Conservation (phyloP, 2,797 vertebrate genomes). For the Dendrocincla tyrannina region DNA sequence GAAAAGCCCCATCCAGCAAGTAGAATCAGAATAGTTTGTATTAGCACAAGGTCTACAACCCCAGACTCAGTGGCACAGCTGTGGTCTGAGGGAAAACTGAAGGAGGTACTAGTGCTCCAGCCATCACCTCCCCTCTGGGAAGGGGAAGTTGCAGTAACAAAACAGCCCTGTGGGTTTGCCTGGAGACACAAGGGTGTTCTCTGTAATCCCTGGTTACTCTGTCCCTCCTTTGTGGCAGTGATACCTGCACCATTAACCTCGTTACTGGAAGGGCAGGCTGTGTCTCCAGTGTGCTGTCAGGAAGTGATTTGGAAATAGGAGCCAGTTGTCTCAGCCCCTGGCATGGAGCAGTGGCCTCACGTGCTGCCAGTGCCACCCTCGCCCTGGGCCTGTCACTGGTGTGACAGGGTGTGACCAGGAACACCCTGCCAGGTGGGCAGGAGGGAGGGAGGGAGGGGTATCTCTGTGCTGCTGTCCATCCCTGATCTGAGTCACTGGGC, state of each 20-base stretch:
- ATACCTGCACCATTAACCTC: background rate
- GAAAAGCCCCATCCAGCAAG: background rate
- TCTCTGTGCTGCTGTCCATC: background rate
- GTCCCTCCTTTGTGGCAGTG: background rate
- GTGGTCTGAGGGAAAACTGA: background rate
- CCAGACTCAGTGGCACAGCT: background rate
- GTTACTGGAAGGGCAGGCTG: background rate
- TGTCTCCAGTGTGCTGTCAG: background rate
- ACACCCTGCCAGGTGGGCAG: background rate
- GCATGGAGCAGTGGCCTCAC: background rate
- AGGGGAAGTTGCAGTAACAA: background rate
- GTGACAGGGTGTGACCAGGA: background rate
- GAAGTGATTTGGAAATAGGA: background rate
- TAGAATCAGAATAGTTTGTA: background rate
- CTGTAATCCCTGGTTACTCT: background rate
- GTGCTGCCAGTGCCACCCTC: background rate
- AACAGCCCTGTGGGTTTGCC: background rate
- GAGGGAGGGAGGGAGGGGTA: background rate
- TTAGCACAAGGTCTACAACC: background rate
- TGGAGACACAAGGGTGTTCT: rapidly evolving
- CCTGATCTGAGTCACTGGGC: background rate
- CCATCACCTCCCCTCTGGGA: background rate
- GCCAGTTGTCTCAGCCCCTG: background rate
- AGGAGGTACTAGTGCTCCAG: background rate
- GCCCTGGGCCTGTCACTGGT: background rate